Base-by-base conservation (phyloP, 2,888 invertebrate species). In the Apomyelois bistriatella region DNA sequence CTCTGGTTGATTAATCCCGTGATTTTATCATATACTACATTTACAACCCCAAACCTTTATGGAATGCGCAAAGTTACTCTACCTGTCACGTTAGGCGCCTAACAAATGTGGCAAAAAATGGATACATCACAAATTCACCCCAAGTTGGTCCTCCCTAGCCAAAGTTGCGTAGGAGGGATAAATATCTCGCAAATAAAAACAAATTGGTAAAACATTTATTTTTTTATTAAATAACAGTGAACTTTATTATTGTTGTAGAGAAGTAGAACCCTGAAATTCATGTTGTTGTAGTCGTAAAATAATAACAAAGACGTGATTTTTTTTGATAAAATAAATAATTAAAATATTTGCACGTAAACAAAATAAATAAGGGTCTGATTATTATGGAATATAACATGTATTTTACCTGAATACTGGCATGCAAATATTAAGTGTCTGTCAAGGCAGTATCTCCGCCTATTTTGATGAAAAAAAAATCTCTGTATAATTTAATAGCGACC, bases 31-130 rank as follows among this genome's bases (percentile, higher is more conserved):
- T 22, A 22, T 40, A 40, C 9, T 40, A 40, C 16, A 40, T 7
- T 3, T 13, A 16, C 1, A 15, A 5, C 40, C 22, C 16, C 15
- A 40, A 40, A 9, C 7, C 38, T 22, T 38, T 40, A 40, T 16
- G 38, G 40, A 50, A 50, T 38, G 40, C 38, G 30, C 10, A 40
- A 38, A 38, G 49, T 50, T 30, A 15, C 49, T 13, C 49, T 32
- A 40, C 49, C 38, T 50, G 49, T 50, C 49, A 50, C 40, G 30
- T 40, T 32, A 16, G 28, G 40, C 16, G 49, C 15, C 30, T 9
- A 40, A 50, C 49, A 50, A 50, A 50, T 50, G 49, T 50, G 12
- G 32, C 49, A 50, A 50, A 50, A 50, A 50, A 40, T 50, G 49
- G 40, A 9, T 16, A 40, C 49, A 50, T 50, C 49, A 50, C 15